Percentiles rank a stretch among this genome's conserved stretches.
Conservation (phyloP, 2,797 vertebrate genomes). For the Phalloptychus januarius region DNA sequence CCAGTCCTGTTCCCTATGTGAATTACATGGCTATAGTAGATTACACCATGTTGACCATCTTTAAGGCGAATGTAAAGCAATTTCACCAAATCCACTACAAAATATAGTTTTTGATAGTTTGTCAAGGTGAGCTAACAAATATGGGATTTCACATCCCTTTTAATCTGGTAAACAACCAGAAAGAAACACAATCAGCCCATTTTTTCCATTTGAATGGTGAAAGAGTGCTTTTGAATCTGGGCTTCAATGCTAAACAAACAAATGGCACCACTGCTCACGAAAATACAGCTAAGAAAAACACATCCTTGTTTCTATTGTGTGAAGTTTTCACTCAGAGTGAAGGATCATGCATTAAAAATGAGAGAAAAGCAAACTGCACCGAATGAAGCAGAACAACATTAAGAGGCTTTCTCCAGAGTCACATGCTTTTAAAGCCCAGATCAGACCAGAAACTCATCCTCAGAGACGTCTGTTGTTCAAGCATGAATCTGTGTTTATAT, state of each 20-base stretch:
- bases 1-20: no score
- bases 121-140: neutral
- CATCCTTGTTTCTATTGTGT: neutral
- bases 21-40: neutral
- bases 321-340: neutral
- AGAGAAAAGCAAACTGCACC: neutral
- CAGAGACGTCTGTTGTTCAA: slow-evolving; percentile 13
- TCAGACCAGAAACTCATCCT: slow-evolving; percentile 14
- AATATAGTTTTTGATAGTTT: neutral
- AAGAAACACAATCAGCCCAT: neutral
- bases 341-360: slow-evolving; percentile 2
- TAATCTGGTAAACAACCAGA: neutral
- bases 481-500: slow-evolving; percentile 23
- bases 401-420: neutral
- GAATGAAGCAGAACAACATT: neutral
- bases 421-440: neutral
- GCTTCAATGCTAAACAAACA: neutral
- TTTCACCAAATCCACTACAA: neutral
- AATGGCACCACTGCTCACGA: neutral
- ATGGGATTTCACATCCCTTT: neutral
- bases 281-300: neutral
- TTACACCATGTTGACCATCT: neutral
- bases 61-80: neutral
- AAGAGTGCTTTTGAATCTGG: neutral
- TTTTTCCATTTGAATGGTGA: neutral